These are phyloP conservation scores for Phrynosoma blainvillii DNA, from an alignment of 2,113 vertebrate genomes.

Conservation along the genomic window DNA sequence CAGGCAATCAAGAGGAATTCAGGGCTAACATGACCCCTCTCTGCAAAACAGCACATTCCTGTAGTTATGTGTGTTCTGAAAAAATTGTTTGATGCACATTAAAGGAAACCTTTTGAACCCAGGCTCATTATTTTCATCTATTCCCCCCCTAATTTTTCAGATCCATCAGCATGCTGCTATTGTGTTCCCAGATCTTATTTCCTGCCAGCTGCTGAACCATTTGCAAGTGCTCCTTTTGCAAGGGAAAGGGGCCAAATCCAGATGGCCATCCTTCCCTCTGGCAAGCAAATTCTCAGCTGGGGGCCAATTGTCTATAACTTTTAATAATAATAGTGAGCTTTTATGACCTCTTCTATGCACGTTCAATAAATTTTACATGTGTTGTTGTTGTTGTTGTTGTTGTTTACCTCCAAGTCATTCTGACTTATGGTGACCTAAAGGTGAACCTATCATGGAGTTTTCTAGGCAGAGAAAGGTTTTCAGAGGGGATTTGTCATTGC, in stretches of 20 bases:
- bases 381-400: not conserved
- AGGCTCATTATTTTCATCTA: conserved; percentile 62
- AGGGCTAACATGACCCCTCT: conserved; percentile 57
- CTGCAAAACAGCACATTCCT: conserved; percentile 66
- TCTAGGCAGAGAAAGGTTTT: no score
- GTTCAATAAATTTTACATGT: not conserved
- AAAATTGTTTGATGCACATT: conserved; percentile 67
- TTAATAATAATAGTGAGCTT: not conserved
- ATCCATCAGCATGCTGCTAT: conserved; percentile 54
- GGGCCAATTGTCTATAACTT: not conserved
- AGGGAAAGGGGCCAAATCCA: not conserved
- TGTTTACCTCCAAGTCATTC: no score
- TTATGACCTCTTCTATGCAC: no score
- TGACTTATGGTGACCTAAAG: no score
- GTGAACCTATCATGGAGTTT: no score
- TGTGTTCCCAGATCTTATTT: conserved; percentile 49
- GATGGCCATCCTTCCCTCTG: conserved; percentile 31
- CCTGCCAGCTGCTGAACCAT: conserved; percentile 59
- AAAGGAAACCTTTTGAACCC: conserved; percentile 71
- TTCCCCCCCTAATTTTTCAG: conserved; percentile 58
- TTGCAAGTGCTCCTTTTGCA: conserved; percentile 44
- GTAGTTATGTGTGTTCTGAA: conserved; percentile 61
- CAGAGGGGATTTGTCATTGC: no score
- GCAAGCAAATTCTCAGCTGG: conserved; percentile 45
- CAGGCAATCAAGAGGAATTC: conserved; percentile 63